phyloP scores from a whole-genome alignment of 2,797 vertebrate genomes.

The Eulemur albifrons region DNA sequence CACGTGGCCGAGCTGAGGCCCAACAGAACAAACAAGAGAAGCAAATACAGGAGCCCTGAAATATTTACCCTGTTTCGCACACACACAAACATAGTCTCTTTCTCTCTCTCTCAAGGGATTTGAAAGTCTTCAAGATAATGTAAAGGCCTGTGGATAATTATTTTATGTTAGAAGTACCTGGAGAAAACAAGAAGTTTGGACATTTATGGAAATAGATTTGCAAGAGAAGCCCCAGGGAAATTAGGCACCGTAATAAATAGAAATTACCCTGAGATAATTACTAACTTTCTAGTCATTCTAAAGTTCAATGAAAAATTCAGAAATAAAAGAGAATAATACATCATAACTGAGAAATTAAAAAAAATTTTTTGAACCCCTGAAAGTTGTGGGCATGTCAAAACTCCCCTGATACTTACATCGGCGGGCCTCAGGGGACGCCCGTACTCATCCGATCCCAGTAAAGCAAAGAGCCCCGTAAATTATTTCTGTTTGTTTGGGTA shows the following conservation, averaged over 20 bases:
- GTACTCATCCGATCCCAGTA: background rate
- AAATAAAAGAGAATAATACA: background rate
- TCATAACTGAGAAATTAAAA: background rate
- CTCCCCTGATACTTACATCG: background rate
- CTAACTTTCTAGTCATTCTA: background rate
- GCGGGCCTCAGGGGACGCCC: background rate
- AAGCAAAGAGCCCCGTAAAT: background rate
- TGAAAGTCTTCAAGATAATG: background rate
- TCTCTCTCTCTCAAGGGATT: background rate
- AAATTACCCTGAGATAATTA: conserved; percentile 35
- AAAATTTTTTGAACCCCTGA: background rate
- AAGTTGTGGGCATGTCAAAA: background rate
- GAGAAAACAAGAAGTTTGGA: conserved; percentile 4
- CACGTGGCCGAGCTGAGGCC: background rate
- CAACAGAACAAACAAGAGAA: background rate
- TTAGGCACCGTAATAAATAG: background rate
- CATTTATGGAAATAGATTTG: background rate
- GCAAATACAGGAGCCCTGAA: too few relatives aligned
- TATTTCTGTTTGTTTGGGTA: background rate
- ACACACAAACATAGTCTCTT: background rate
- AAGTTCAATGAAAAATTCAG: background rate
- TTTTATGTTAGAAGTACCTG: background rate
- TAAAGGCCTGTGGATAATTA: background rate
- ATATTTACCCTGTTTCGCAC: background rate
- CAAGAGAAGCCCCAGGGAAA: background rate